Percentiles rank a stretch among this genome's conserved stretches.
Conservation (phyloP, 2,888 invertebrate species). For the Caenorhabditis doughertyi region DNA sequence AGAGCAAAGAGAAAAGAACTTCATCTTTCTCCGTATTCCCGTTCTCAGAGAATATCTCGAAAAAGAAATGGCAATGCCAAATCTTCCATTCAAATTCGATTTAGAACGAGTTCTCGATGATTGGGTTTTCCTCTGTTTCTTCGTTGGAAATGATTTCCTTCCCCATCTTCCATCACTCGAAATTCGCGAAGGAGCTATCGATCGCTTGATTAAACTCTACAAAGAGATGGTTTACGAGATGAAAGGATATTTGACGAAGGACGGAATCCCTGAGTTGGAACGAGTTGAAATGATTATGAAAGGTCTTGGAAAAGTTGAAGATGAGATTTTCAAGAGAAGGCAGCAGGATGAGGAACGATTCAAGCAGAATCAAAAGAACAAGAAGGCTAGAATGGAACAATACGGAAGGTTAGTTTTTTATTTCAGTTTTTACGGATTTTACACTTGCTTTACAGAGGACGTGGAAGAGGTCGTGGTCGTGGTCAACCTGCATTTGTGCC, state of each 20-base stretch:
- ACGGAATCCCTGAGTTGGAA: slow-evolving; percentile 93
- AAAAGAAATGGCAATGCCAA: slow-evolving; percentile 92
- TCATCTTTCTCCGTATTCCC: slow-evolving; percentile 89
- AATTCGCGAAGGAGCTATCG: slow-evolving; percentile 90
- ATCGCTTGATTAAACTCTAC: slow-evolving; percentile 92
- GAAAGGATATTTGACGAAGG: slow-evolving; percentile 90
- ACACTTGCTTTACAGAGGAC: slow-evolving; percentile 3
- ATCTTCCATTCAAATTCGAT: slow-evolving; percentile 94
- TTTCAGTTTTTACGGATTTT: too few relatives aligned
- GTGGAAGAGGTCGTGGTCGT: slow-evolving; percentile 53
- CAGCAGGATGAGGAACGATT: slow-evolving; percentile 83
- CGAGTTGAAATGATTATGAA: slow-evolving; percentile 95
- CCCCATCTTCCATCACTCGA: slow-evolving; percentile 98
- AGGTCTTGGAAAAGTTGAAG: slow-evolving; percentile 94
- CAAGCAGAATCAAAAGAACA: slow-evolving; percentile 86
- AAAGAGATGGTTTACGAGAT: slow-evolving; percentile 86
- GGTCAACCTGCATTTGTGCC: slow-evolving; percentile 69
- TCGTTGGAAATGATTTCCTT: slow-evolving; percentile 95
- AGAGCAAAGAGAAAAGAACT: slow-evolving; percentile 79
- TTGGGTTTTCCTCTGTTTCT: slow-evolving; percentile 99
- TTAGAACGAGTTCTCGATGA: slow-evolving; percentile 97
- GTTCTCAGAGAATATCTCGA: slow-evolving; percentile 93
- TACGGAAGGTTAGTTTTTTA: slow-evolving; percentile 16
- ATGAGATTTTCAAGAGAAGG: slow-evolving; percentile 95
- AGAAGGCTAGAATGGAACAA: slow-evolving; percentile 83